These are phyloP conservation scores for Neodiprion fabricii DNA, from an alignment of 1,140 invertebrate species.

Conservation along the genomic window DNA sequence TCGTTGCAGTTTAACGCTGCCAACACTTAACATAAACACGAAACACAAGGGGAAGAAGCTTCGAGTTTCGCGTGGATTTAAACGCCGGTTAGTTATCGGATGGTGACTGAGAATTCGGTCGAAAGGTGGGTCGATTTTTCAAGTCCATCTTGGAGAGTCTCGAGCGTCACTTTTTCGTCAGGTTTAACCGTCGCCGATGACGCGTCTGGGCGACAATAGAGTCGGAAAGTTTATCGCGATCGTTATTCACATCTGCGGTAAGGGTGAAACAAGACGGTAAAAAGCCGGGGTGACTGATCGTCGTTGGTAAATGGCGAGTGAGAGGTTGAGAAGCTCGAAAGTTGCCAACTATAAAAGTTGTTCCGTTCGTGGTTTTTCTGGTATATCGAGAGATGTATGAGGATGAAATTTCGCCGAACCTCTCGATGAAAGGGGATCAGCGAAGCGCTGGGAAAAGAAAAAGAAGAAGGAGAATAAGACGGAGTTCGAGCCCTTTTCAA, in stretches of 20 bases:
- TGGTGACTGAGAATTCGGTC: constrained; percentile 14
- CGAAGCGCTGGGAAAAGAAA: too few relatives aligned
- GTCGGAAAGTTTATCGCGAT: not conserved
- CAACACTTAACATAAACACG: constrained; percentile 39
- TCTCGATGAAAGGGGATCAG: too few relatives aligned
- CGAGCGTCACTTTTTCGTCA: not conserved
- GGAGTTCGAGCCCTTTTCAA: not conserved
- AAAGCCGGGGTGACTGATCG: too few relatives aligned
- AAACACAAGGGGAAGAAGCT: constrained; percentile 30
- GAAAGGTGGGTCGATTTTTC: constrained; percentile 19
- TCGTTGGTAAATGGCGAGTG: too few relatives aligned
- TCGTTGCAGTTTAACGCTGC: constrained; percentile 43
- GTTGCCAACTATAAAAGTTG: too few relatives aligned
- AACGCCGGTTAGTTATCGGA: constrained; percentile 7
- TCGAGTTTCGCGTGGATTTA: not conserved
- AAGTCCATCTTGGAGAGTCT: constrained; percentile 2
- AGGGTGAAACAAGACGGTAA: not conserved
- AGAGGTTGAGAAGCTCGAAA: too few relatives aligned
- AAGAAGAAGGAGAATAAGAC: too few relatives aligned
- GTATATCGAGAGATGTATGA: too few relatives aligned
- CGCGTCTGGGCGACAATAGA: not conserved
- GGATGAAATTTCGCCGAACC: too few relatives aligned
- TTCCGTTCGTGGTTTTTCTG: too few relatives aligned
- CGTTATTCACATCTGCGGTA: not conserved
- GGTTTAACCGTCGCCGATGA: not conserved